Evolutionary conservation across 2,888 invertebrate genomes (phyloP).

Genomic region (Escarpia spicata): DNA sequence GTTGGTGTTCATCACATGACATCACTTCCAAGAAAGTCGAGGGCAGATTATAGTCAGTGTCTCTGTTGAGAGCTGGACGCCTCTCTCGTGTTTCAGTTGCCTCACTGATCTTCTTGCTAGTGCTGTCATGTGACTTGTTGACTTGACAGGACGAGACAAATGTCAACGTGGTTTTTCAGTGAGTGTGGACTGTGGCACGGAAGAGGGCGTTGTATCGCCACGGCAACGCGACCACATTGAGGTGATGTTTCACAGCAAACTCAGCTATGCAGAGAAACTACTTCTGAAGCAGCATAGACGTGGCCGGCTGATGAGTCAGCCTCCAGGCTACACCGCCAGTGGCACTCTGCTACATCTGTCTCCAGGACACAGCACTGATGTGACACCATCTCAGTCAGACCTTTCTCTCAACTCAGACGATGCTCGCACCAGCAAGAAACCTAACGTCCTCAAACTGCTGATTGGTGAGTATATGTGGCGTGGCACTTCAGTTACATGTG

Average conservation of each 20-base stretch:
- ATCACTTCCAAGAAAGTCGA: no score
- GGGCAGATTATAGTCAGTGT: no score
- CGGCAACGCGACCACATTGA: conserved; percentile 44
- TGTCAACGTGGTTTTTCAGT: neutral
- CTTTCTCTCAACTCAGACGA: neutral
- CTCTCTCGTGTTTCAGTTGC: no score
- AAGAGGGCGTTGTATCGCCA: conserved; percentile 7
- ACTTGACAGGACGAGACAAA: no score
- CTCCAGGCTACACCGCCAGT: neutral
- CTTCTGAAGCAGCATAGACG: conserved; percentile 61
- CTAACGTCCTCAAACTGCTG: neutral
- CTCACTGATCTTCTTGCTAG: no score
- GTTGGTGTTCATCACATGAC: no score
- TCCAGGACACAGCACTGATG: neutral
- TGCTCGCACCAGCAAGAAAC: neutral
- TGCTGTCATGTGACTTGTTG: no score
- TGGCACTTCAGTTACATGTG: neutral
- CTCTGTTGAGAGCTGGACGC: no score
- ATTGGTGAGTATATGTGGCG: neutral
- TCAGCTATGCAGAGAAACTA: conserved; percentile 60
- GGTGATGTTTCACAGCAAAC: conserved; percentile 52
- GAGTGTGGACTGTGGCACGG: neutral
- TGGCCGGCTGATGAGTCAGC: conserved; percentile 24
- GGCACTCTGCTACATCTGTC: neutral
- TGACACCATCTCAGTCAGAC: neutral